phyloP scores from a whole-genome alignment of 1,140 invertebrate species.

The Harpegnathos saltator region DNA sequence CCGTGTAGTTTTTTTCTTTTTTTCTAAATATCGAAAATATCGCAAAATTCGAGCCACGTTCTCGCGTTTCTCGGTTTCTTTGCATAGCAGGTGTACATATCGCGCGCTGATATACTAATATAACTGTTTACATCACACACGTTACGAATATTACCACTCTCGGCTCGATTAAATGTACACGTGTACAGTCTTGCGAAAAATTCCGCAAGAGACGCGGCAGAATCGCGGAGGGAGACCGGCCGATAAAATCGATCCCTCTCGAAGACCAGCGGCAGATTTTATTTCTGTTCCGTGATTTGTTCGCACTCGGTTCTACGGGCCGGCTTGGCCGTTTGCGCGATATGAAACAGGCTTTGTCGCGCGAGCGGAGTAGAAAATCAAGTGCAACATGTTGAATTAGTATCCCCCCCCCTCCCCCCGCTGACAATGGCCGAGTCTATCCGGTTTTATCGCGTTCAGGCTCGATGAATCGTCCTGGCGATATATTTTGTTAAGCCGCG shows the following conservation, averaged over 20 bases:
- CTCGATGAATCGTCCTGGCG: conserved; percentile 69
- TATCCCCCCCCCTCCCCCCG: too few species aligned
- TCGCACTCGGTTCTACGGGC: too few species aligned
- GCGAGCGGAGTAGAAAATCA: conserved; percentile 41
- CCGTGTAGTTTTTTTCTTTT: too few species aligned
- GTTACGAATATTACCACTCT: too few species aligned
- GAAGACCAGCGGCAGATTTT: not conserved
- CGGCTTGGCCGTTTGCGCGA: conserved; percentile 9
- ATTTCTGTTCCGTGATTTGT: conserved; percentile 8
- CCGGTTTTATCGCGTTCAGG: conserved; percentile 69
- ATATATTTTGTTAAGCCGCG: conserved; percentile 63
- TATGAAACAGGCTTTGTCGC: conserved; percentile 36
- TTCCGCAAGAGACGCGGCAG: not conserved
- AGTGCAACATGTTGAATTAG: conserved; percentile 52
- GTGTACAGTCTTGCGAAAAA: too few species aligned
- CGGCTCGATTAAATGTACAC: too few species aligned
- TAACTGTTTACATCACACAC: too few species aligned
- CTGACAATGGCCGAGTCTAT: conserved; percentile 61
- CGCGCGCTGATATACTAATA: too few species aligned
- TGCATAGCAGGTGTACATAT: too few species aligned
- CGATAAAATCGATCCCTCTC: not conserved
- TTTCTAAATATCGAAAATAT: too few species aligned
- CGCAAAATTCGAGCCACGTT: too few species aligned
- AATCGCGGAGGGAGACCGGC: not conserved
- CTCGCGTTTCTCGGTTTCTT: too few species aligned